Evolutionary conservation across 2,113 vertebrate genomes (phyloP), one percentile per base, ranked within the genome.

Genomic region (Cyanoramphus novaezelandiae): DNA sequence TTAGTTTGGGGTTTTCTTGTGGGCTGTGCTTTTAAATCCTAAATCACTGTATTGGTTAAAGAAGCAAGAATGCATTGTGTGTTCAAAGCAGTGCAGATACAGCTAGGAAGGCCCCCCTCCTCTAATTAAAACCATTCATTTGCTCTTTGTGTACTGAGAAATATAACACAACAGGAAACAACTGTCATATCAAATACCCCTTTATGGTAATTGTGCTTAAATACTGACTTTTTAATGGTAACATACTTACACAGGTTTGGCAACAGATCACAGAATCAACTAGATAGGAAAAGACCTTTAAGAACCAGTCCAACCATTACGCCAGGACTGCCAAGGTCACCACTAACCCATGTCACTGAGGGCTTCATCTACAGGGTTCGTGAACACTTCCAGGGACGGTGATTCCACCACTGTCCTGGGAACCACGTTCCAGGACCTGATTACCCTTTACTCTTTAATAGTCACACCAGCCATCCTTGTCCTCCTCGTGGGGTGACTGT

Each of bases 151-250:
- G 10, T 76, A 85, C n/a, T 63, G 64, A 84, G 80, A 85, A 96
- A 87, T 49, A 83, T 39, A 95, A 92, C 35, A 60, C 47, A 72
- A 65, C 94, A 97, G 65, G 93, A 96, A 96, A 95, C 65, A 93
- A 96, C 88, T 87, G 84, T 92, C 69, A 33, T 84, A 94, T 96
- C 92, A 95, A 86, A 90, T 93, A 90, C 39, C 67, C 57, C 76
- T 89, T 63, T 57, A 79, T 52, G 79, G 91, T 49, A 88, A 93
- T 52, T 92, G 86, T 72, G 76, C 88, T 96, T 90, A 91, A 95
- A 96, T 86, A 82, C 55, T 0, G 6, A 72, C 74, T 86, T 95
- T 91, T 95, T 88, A 95, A 95, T 91, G 79, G 71, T 65, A 91
- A 83, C 79, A 78, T 79, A 67, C 74, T 94, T 83, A 82, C 5